Percentiles rank a stretch among this genome's conserved stretches.
Evolutionary conservation across 2,797 vertebrate species (phyloP).

Genomic region (Diplodus sargus): DNA sequence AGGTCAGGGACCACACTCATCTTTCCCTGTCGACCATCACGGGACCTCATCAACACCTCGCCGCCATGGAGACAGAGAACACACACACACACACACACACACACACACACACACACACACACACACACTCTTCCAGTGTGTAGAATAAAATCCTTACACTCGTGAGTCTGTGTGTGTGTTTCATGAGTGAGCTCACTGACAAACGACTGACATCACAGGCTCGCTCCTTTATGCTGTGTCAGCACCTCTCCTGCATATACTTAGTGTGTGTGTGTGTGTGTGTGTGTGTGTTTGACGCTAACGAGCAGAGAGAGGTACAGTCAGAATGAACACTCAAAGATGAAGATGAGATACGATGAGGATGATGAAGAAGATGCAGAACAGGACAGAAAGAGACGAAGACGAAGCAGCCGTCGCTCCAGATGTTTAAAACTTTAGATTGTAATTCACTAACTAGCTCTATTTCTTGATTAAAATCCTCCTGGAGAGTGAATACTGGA

Average conservation of each 20-base stretch:
- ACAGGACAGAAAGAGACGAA: background rate
- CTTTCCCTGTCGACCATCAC: background rate
- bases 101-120: conserved; percentile 4
- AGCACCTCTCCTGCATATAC: conserved; percentile 18
- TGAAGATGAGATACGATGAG: background rate
- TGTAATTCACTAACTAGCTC: too few species aligned
- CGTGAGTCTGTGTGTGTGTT: background rate
- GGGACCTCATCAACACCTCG: conserved; percentile 41
- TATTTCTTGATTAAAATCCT: too few species aligned
- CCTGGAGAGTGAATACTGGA: too few species aligned
- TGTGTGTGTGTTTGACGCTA: conserved; percentile 19
- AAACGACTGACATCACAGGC: conserved; percentile 14
- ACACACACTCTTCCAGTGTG: background rate
- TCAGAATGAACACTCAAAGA: conserved; percentile 3
- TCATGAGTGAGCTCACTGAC: conserved; percentile 10
- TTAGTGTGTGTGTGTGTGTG: conserved; percentile 6
- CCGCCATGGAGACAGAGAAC: conserved; percentile 24
- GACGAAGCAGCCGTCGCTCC: background rate
- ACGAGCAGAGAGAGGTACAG: conserved; percentile 21
- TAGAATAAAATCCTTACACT: too few species aligned
- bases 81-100: conserved; percentile 16
- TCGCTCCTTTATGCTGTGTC: conserved; percentile 6
- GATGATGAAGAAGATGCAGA: too few species aligned
- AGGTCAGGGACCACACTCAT: conserved; percentile 25
- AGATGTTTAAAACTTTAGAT: too few species aligned